These are phyloP conservation scores for Chaetodon auriga DNA, from an alignment of 2,113 vertebrate species.

Conservation along the genomic window DNA sequence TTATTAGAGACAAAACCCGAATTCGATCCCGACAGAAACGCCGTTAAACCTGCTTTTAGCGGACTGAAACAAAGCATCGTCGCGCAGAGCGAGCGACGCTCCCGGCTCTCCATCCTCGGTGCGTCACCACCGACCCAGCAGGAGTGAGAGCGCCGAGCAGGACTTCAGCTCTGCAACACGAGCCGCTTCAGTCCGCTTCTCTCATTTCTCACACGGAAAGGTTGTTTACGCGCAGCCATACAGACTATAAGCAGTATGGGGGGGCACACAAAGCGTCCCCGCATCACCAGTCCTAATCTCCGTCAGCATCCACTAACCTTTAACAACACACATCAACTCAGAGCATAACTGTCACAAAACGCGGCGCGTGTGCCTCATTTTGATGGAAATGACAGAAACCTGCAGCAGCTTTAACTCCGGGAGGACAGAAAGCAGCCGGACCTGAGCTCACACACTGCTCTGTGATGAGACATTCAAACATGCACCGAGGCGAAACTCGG, in stretches of 20 bases:
- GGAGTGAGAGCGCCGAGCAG: not conserved
- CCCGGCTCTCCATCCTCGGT: conserved; percentile 42
- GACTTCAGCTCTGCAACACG: not conserved
- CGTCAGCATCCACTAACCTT: conserved; percentile 46
- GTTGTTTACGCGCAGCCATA: not conserved
- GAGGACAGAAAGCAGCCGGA: not conserved
- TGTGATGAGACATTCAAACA: conserved; percentile 20
- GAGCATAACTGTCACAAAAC: not conserved
- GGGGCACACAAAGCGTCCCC: conserved; percentile 17
- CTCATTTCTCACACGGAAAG: too few relatives aligned
- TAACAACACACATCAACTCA: not conserved
- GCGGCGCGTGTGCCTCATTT: too few relatives aligned
- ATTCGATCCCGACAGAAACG: not conserved
- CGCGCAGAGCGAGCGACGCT: conserved; percentile 28
- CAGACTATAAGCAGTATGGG: too few relatives aligned
- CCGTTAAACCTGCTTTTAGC: not conserved
- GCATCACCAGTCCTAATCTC: conserved; percentile 36
- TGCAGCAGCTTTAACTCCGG: not conserved
- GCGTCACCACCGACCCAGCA: conserved; percentile 63
- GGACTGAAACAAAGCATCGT: conserved; percentile 58
- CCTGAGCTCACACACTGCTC: not conserved
- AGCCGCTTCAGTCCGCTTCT: too few relatives aligned
- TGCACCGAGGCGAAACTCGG: not conserved
- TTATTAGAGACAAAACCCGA: rapidly evolving
- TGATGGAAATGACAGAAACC: not conserved